These are phyloP conservation scores for Archocentrus centrarchus DNA, from an alignment of 2,113 vertebrate genomes.

Conservation along the genomic window DNA sequence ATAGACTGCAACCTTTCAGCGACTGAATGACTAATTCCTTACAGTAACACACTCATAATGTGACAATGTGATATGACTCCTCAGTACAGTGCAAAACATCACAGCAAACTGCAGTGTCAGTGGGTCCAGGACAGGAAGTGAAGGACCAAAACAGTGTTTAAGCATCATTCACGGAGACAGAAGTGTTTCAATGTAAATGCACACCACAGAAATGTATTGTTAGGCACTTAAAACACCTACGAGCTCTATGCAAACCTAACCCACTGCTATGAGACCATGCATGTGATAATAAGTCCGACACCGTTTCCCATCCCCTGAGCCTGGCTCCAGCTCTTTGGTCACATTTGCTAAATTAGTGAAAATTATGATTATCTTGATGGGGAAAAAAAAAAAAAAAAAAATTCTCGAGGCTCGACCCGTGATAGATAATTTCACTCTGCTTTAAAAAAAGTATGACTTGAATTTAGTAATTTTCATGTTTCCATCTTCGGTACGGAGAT, in stretches of 20 bases:
- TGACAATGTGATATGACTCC: conserved; percentile 20
- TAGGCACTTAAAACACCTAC: conserved; percentile 44
- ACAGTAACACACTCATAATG: conserved; percentile 3
- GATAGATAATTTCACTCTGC: not conserved
- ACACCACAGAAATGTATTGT: conserved; percentile 11
- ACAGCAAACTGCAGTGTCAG: conserved; percentile 44
- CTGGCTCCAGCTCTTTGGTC: conserved; percentile 21
- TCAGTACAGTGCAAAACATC: conserved; percentile 33
- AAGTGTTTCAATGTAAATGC: not conserved
- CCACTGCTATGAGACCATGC: not conserved
- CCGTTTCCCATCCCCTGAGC: not conserved
- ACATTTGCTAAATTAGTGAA: not conserved
- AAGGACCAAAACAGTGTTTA: conserved; percentile 16
- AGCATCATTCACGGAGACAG: conserved; percentile 12
- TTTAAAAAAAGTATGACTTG: not conserved
- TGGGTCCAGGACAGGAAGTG: conserved; percentile 9
- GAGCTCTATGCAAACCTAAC: not conserved
- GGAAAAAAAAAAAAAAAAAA: not conserved
- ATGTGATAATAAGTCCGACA: not conserved
- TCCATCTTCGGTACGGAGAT: not conserved
- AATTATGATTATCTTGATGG: not conserved
- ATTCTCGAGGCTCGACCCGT: not conserved
- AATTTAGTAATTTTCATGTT: conserved; percentile 17
- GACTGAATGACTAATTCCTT: not conserved
- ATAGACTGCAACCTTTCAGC: not conserved